These are phyloP conservation scores for Atta cephalotes DNA, from an alignment of 1,140 invertebrate species.

Conservation along the genomic window DNA sequence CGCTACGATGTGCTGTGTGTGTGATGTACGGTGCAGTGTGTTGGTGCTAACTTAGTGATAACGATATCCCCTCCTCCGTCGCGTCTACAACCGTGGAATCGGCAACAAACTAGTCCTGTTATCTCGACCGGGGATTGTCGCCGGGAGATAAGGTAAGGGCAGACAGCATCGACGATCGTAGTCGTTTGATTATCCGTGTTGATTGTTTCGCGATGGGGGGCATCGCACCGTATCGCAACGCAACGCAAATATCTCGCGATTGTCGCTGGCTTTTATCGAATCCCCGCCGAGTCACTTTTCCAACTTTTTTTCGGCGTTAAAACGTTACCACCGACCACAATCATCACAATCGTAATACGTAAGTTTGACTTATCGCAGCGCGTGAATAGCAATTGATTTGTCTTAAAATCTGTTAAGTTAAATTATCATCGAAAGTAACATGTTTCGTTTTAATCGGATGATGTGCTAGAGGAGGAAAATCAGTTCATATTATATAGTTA, in stretches of 20 bases:
- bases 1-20: constrained; percentile 84
- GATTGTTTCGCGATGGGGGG: constrained; percentile 28
- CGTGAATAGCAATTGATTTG: neutral
- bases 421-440: neutral
- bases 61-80: constrained; percentile 60
- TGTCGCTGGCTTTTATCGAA: neutral
- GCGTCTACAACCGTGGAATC: constrained; percentile 34
- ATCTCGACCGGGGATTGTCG: constrained; percentile 58
- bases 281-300: neutral
- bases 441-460: neutral
- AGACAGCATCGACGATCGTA: constrained; percentile 2
- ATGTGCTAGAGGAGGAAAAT: neutral
- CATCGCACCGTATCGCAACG: neutral
- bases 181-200: constrained; percentile 5
- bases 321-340: neutral
- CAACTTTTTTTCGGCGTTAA: neutral
- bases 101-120: constrained; percentile 46
- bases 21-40: constrained; percentile 84
- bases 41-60: constrained; percentile 85
- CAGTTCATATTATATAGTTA: neutral
- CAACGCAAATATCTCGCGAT: neutral
- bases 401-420: neutral
- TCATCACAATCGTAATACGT: neutral
- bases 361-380: neutral
- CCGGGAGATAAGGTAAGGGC: constrained; percentile 64